Conservation (phyloP, 2,888 invertebrate genomes). For the Drosophila robusta region DNA sequence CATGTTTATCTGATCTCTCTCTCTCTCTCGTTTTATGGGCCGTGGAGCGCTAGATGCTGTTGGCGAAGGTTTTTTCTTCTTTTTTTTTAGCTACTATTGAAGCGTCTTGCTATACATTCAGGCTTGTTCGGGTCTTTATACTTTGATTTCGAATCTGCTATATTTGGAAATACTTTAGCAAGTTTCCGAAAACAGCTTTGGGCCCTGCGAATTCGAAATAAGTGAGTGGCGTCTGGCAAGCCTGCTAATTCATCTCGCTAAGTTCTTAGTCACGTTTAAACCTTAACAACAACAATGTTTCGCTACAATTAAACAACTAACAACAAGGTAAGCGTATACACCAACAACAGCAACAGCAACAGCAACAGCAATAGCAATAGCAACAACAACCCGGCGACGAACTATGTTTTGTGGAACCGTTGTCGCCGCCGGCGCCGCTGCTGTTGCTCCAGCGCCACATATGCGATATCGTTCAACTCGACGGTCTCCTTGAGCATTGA, state of each 20-base stretch:
- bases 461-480: constrained; percentile 40
- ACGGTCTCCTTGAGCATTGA: constrained; percentile 76
- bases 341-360: constrained; percentile 44
- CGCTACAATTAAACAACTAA: constrained; percentile 82
- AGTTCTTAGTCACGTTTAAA: constrained; percentile 65
- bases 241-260: constrained; percentile 58
- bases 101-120: constrained; percentile 61
- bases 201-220: constrained; percentile 9
- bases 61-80: constrained; percentile 42
- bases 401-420: constrained; percentile 32
- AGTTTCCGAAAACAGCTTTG: neutral
- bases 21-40: constrained; percentile 32
- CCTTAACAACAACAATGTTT: constrained; percentile 77
- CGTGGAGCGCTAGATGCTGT: constrained; percentile 49
- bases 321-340: constrained; percentile 80
- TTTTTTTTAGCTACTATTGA: constrained; percentile 64
- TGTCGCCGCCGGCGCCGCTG: constrained; percentile 26
- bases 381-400: constrained; percentile 15
- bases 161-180: neutral
- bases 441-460: constrained; percentile 33
- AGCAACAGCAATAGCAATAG: constrained; percentile 12
- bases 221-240: constrained; percentile 1
- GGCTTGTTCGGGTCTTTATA: constrained; percentile 18
- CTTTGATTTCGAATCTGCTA: neutral
- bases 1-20: constrained; percentile 27